Conservation (phyloP, 2,888 invertebrate species). For the Tachina grossa region DNA sequence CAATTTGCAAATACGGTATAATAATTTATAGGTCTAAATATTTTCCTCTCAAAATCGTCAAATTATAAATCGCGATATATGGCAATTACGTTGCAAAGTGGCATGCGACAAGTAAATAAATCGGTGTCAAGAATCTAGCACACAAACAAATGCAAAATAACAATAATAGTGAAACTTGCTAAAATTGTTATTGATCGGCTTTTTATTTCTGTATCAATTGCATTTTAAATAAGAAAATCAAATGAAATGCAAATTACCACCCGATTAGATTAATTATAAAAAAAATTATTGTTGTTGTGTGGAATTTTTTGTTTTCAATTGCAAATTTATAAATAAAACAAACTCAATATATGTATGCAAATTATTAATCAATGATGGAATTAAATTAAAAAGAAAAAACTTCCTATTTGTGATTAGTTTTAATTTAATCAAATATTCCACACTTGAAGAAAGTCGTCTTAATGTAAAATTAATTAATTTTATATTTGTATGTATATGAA, state of each 20-base stretch:
- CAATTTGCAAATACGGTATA: too few species aligned
- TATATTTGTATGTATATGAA: too few species aligned
- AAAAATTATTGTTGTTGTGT: not conserved
- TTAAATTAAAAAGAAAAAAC: not conserved
- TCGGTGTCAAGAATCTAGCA: conserved; percentile 14
- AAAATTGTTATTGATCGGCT: not conserved
- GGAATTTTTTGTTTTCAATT: not conserved
- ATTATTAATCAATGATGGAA: conserved; percentile 18
- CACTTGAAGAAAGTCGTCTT: too few species aligned
- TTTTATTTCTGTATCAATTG: conserved; percentile 30
- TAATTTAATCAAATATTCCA: not conserved
- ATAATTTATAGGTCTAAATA: too few species aligned
- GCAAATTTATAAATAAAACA: conserved; percentile 7
- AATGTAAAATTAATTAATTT: too few species aligned
- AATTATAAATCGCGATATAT: too few species aligned
- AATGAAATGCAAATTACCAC: conserved; percentile 27
- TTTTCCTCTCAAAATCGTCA: too few species aligned
- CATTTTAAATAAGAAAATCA: conserved; percentile 35
- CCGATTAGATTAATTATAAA: conserved; percentile 9
- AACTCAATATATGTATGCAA: conserved; percentile 26
- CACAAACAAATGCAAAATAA: not conserved
- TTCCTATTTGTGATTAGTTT: not conserved
- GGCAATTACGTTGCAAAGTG: not conserved
- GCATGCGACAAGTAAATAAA: conserved; percentile 28
- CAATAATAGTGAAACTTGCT: not conserved